A percentile compares a stretch with the other conserved stretches of the same genome.
phyloP scores from a whole-genome alignment of 2,888 invertebrate genomes.

The Drosophila paramelanica region DNA sequence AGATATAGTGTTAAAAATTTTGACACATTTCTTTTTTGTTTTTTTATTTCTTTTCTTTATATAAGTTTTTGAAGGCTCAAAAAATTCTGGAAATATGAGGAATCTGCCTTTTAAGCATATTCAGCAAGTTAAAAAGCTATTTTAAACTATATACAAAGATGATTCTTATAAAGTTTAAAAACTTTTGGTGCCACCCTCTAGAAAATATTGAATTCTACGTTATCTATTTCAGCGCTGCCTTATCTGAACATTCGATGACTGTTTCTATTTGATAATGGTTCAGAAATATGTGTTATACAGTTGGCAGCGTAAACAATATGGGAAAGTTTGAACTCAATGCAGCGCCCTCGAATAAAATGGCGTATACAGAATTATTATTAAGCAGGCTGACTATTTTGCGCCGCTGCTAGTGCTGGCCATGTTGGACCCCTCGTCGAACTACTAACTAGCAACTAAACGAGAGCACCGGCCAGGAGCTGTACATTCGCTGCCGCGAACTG shows the following conservation, averaged over 20 bases:
- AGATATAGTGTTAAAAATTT: no score
- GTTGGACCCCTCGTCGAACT: no score
- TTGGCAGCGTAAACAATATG: conserved; percentile 31
- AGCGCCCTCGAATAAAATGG: not conserved
- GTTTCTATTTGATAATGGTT: conserved; percentile 19
- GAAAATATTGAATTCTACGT: conserved; percentile 3
- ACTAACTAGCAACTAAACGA: conserved; percentile 84
- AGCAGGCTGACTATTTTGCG: no score
- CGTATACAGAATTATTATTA: no score
- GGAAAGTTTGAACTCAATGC: conserved; percentile 2
- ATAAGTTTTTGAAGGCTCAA: no score
- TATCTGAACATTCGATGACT: conserved; percentile 20
- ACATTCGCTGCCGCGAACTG: conserved; percentile 82
- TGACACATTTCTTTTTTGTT: no score
- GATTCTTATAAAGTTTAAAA: not conserved
- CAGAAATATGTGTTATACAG: conserved; percentile 8
- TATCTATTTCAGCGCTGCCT: conserved; percentile 18
- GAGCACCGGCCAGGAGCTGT: conserved; percentile 48
- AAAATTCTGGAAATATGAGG: no score
- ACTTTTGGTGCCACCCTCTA: not conserved
- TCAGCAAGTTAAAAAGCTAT: no score
- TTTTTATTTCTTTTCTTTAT: no score
- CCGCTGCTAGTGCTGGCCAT: no score
- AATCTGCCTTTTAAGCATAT: no score
- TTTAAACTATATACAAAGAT: no score